Conservation (phyloP, 2,113 vertebrate genomes). For the Mus pahari region DNA sequence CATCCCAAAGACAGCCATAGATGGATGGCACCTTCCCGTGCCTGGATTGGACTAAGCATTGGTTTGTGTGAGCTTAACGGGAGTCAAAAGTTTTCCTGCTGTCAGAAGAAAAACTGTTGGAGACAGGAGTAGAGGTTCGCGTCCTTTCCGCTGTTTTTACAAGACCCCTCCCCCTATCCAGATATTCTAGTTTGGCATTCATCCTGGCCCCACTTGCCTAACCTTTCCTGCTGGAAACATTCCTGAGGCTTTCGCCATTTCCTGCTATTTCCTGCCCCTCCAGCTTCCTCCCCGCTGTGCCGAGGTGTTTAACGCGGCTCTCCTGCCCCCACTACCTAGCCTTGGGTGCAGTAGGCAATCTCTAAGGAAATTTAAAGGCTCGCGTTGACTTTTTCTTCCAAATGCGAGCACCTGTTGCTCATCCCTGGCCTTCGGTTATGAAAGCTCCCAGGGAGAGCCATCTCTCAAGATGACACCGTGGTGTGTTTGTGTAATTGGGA, state of each 20-base stretch:
- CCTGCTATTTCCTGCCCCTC: slow-evolving; percentile 68
- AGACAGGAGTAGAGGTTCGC: not conserved
- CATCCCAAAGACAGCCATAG: slow-evolving; percentile 32
- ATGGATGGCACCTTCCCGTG: not conserved
- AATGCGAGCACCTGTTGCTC: slow-evolving; percentile 46
- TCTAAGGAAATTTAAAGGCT: slow-evolving; percentile 2
- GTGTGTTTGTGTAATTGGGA: not conserved
- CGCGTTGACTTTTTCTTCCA: not conserved
- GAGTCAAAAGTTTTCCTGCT: not conserved
- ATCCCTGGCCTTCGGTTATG: not conserved
- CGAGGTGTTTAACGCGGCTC: not conserved
- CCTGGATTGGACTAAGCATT: not conserved
- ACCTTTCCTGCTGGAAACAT: slow-evolving; percentile 75
- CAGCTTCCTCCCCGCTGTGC: slow-evolving; percentile 51
- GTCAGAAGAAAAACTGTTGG: slow-evolving; percentile 8
- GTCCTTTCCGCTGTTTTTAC: not conserved
- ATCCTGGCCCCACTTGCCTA: slow-evolving; percentile 36
- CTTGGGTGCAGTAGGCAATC: not conserved
- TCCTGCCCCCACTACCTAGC: not conserved
- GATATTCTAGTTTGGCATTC: slow-evolving; percentile 60
- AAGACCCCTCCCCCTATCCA: not conserved
- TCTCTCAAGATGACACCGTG: not conserved
- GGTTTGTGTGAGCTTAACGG: not conserved
- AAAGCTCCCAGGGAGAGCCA: not conserved
- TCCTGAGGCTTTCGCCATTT: slow-evolving; percentile 80